Evolutionary conservation across 2,113 vertebrate species (phyloP).

Genomic region (Diadophis punctatus): DNA sequence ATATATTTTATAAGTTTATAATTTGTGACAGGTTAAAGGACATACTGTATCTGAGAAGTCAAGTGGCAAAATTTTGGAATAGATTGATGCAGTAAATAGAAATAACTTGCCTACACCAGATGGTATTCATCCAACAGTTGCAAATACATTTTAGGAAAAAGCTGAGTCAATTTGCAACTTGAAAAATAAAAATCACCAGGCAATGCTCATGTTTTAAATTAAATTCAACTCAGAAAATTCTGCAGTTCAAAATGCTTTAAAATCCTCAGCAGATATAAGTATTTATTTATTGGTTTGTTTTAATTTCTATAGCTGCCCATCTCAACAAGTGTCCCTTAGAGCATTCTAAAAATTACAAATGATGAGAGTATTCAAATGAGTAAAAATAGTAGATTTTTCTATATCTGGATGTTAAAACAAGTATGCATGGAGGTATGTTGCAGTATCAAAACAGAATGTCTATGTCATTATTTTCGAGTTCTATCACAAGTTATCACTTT

Average conservation of each 20-base stretch:
- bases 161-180: conserved; percentile 1
- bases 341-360: neutral
- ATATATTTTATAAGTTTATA: neutral
- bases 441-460: neutral
- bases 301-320: neutral
- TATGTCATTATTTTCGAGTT: neutral
- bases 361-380: neutral
- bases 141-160: neutral
- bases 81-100: neutral
- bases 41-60: conserved; percentile 1
- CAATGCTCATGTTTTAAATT: neutral
- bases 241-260: neutral
- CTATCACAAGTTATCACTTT: neutral
- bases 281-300: neutral
- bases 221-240: neutral
- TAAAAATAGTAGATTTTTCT: neutral
- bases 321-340: neutral
- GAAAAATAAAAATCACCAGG: neutral
- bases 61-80: conserved; percentile 5
- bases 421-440: neutral
- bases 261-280: neutral
- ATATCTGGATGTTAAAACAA: neutral
- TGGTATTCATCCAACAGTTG: conserved; percentile 17
- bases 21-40: neutral
- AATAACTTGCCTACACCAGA: neutral